Evolutionary conservation across 2,113 vertebrate species (phyloP), one percentile per base, ranked within the genome.

Genomic region (Camelus dromedarius): DNA sequence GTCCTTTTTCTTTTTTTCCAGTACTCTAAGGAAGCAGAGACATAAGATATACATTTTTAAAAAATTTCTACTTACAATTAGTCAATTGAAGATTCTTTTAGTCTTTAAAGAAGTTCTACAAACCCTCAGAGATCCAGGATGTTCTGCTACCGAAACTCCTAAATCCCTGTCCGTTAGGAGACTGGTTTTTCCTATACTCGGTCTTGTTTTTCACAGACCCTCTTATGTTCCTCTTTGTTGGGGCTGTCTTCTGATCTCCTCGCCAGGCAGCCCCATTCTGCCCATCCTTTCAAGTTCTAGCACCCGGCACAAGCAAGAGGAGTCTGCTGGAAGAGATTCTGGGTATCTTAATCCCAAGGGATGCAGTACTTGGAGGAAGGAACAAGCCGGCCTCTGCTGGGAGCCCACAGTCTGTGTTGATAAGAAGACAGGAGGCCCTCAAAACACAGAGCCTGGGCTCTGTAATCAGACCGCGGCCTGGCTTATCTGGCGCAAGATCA

Each of bases 11-110:
- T 42, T 24, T 48, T 19, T 11, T 32, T 35, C 16, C 52, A 42
- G 8, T 35, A 20, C 8, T 35, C 18, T 24, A 35, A 94, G 42
- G 79, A 84, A 76, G 46, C 28, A 93, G 18, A 94, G 58, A 14
- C 0, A 0, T 24, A n/a, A 28, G 20, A 14, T 64, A 54, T n/a
- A 60, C 1, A 28, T 70, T 92, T 56, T 75, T 4, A 58, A 79
- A 93, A 93, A 32, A 82, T 48, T 56, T 86, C 87, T 77, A 77
- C 32, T 67, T 86, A 85, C 26, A 50, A 8, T 75, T 85, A 48
- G n/a, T 72, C 86, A 75, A 76, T 3, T 62, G 16, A 67, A 95
- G n/a, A 60, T 58, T 86, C 48, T 82, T 56, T 80, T 69, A 20
- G 26, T 82, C 81, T 83, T 88, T 46, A 67, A 83, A 52, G 67